Conservation (phyloP, 2,888 invertebrate genomes). For the Dichetophora obliterata region DNA sequence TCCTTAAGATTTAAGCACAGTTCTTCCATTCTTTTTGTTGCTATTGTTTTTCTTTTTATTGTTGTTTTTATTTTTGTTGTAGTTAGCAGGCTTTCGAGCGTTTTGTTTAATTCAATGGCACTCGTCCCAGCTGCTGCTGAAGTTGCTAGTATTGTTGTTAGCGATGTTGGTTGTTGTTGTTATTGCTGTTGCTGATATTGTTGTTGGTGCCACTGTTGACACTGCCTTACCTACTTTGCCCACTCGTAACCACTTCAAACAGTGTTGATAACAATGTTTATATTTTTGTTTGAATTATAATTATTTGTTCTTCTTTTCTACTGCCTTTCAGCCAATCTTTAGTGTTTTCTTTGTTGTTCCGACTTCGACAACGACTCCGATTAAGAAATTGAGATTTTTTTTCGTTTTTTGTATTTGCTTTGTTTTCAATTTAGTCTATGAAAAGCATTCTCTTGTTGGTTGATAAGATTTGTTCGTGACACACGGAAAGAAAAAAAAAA, state of each 20-base stretch:
- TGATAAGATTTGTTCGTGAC: background rate
- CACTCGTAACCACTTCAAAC: background rate
- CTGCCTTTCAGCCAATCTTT: background rate
- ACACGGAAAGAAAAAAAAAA: background rate
- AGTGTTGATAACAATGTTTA: conserved; percentile 11
- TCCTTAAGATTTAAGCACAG: background rate
- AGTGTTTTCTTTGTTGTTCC: background rate
- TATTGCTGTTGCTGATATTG: background rate
- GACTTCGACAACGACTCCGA: conserved; percentile 1
- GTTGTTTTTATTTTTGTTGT: background rate
- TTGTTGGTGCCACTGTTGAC: background rate
- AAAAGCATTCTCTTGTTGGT: background rate
- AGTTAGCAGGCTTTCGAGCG: no score
- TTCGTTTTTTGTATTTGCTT: background rate
- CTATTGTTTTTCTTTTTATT: background rate
- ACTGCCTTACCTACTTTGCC: background rate
- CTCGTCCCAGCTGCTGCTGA: background rate
- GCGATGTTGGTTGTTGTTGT: no score
- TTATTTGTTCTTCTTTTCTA: background rate
- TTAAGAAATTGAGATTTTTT: conserved; percentile 5
- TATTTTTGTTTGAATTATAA: conserved; percentile 1
- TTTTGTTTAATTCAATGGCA: no score
- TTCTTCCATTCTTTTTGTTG: background rate
- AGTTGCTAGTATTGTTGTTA: background rate
- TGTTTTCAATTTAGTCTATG: background rate